Percentiles rank a stretch among this genome's conserved stretches.
Conservation (phyloP, 1,140 invertebrate species). For the Listronotus bonariensis region DNA sequence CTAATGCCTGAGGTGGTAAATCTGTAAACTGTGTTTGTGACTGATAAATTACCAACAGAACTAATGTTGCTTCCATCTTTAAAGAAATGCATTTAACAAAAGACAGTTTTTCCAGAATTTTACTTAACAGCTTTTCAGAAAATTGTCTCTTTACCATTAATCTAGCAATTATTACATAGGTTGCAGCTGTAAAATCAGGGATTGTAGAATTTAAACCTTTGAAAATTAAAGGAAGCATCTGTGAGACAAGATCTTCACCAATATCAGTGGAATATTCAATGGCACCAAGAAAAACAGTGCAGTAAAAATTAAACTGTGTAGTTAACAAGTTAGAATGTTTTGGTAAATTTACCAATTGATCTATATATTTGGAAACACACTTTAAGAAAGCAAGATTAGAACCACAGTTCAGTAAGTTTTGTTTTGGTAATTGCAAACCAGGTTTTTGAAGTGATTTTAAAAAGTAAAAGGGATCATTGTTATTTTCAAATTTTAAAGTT, state of each 20-base stretch:
- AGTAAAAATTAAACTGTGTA: slow-evolving; percentile 78
- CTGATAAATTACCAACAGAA: slow-evolving; percentile 67
- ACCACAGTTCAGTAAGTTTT: slow-evolving; percentile 74
- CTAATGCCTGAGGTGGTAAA: slow-evolving; percentile 60
- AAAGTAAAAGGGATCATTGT: slow-evolving; percentile 77
- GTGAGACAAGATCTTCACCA: slow-evolving; percentile 70
- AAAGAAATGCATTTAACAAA: slow-evolving; percentile 60
- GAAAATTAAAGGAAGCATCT: slow-evolving; percentile 71
- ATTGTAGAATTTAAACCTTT: slow-evolving; percentile 70
- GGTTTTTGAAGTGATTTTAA: slow-evolving; percentile 72
- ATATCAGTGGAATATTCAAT: slow-evolving; percentile 63
- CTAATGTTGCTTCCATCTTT: slow-evolving; percentile 61
- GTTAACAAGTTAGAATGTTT: slow-evolving; percentile 65
- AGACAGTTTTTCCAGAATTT: slow-evolving; percentile 66
- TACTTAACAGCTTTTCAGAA: slow-evolving; percentile 63
- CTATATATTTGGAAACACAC: slow-evolving; percentile 72
- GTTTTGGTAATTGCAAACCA: slow-evolving; percentile 71
- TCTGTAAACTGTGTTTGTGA: slow-evolving; percentile 58
- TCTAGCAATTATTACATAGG: slow-evolving; percentile 75
- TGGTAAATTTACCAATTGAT: slow-evolving; percentile 65
- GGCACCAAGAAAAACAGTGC: slow-evolving; percentile 71
- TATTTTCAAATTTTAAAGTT: slow-evolving; percentile 68
- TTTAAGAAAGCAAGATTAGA: slow-evolving; percentile 72
- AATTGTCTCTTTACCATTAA: slow-evolving; percentile 69
- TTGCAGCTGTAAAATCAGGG: slow-evolving; percentile 71